Base-by-base conservation (phyloP, 2,113 vertebrate species). In the Chlorodrepanis virens region DNA sequence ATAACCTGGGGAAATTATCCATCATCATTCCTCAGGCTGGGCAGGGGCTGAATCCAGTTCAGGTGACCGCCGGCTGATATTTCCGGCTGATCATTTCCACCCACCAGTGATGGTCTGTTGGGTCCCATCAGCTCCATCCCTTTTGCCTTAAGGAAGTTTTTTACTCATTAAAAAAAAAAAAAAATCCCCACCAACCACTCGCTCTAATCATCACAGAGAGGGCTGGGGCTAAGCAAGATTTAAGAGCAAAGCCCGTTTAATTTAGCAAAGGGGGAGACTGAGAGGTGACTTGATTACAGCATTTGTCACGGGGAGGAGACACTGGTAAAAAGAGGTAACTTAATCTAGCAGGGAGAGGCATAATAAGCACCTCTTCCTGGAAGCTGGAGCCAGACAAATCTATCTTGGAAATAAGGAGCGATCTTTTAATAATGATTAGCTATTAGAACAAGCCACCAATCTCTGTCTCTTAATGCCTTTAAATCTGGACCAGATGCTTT, bases 391-490 rank as follows among this genome's bases (percentile, higher is more conserved):
- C 94, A 96, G 96, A 95, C 96, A 56, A 44, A 97, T 96, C 83
- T 74, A 31, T 94, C 88, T 94, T 94, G 77, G 88, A 95, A 97
- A 96, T 86, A 77, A 81, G 85, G 90, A 90, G 37, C 1, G 12
- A 64, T 94, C 88, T 96, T 93, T 93, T 96, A 96, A 93, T 94
- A 95, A 95, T 87, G 90, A 96, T 95, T 96, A 96, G 93, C 93
- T 90, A 96, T 93, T 97, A 96, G 94, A 92, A 83, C 85, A 88
- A 83, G 85, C 94, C 86, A 94, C 95, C 93, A 22, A 53, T 85
- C 92, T 93, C 76, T 95, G 92, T 71, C 92, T 92, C 85, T 67
- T 96, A 93, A 96, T 95, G 83, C 92, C 96, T 95, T 96, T 95
- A 95, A 93, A 80, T 88, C 83, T 86, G 92, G 60, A 93, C 90